Conservation (phyloP, 2,113 vertebrate species). For the Chunga burmeisteri region DNA sequence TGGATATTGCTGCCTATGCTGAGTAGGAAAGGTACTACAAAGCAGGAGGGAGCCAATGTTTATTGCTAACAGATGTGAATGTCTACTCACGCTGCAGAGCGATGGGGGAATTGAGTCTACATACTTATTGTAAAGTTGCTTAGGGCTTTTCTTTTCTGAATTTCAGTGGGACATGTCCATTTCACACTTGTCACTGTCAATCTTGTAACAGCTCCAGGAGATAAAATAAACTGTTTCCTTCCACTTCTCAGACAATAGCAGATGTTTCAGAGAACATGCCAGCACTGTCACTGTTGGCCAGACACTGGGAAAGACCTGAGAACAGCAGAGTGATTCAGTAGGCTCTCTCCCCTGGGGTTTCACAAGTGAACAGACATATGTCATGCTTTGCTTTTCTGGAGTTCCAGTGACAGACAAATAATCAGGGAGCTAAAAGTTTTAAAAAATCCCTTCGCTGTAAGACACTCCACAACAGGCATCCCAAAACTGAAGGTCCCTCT, state of each 20-base stretch:
- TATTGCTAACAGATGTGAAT: not conserved
- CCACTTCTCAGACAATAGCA: slow-evolving; percentile 28
- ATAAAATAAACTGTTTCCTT: slow-evolving; percentile 44
- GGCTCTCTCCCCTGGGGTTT: not conserved
- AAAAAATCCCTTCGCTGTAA: not conserved
- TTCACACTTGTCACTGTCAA: slow-evolving; percentile 44
- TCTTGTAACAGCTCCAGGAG: slow-evolving; percentile 11
- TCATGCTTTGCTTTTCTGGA: not conserved
- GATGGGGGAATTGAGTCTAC: not conserved
- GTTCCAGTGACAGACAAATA: not conserved
- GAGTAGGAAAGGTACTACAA: not conserved
- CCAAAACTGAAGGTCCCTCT: not conserved
- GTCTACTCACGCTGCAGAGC: not conserved
- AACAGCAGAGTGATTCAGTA: not conserved
- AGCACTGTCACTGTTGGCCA: not conserved
- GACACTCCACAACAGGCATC: not conserved
- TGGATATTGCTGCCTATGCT: not conserved
- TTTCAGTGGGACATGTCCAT: slow-evolving; percentile 6
- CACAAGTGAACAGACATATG: not conserved
- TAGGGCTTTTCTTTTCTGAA: slow-evolving; percentile 3
- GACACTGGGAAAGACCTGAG: not conserved
- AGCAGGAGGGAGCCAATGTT: not conserved
- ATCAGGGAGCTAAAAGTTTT: not conserved
- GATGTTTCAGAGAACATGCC: slow-evolving; percentile 22
- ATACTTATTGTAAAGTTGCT: not conserved